Conservation (phyloP, 2,113 vertebrate genomes). For the Anarrhichthys ocellatus region DNA sequence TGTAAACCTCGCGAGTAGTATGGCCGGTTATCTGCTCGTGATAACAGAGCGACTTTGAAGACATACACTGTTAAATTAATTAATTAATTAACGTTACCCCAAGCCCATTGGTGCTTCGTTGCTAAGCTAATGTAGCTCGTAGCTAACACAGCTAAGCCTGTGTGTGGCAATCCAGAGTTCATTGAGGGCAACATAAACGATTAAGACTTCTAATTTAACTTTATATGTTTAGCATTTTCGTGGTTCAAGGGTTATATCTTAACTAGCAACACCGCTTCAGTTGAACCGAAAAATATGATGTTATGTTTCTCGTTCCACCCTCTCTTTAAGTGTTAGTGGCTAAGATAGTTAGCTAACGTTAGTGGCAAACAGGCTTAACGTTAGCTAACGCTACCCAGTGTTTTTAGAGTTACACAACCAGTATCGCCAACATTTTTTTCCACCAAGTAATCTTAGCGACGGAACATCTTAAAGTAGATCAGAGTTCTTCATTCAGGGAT, state of each 20-base stretch:
- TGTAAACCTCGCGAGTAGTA: accelerated
- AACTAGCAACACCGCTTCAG: accelerated
- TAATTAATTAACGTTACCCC: slow-evolving; percentile 2
- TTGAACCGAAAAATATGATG: background rate
- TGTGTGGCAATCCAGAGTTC: slow-evolving; percentile 51
- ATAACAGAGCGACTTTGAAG: background rate
- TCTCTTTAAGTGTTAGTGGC: slow-evolving; percentile 29
- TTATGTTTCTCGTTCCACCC: slow-evolving; percentile 19
- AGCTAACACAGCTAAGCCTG: slow-evolving; percentile 61
- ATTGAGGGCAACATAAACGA: slow-evolving; percentile 32
- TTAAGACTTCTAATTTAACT: background rate
- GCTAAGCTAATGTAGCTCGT: slow-evolving; percentile 48
- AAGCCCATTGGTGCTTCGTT: slow-evolving; percentile 20
- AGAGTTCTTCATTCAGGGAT: accelerated
- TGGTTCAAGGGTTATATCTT: background rate
- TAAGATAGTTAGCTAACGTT: slow-evolving; percentile 29
- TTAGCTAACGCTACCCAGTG: slow-evolving; percentile 50
- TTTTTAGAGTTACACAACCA: slow-evolving; percentile 32
- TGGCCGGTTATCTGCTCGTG: accelerated
- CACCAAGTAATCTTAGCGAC: background rate
- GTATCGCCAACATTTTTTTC: background rate
- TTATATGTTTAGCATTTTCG: background rate
- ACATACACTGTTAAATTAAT: slow-evolving; percentile 9
- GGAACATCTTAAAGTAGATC: background rate
- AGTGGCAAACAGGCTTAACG: slow-evolving; percentile 34